Conservation (phyloP, 2,797 vertebrate genomes). For the Lacerta agilis region DNA sequence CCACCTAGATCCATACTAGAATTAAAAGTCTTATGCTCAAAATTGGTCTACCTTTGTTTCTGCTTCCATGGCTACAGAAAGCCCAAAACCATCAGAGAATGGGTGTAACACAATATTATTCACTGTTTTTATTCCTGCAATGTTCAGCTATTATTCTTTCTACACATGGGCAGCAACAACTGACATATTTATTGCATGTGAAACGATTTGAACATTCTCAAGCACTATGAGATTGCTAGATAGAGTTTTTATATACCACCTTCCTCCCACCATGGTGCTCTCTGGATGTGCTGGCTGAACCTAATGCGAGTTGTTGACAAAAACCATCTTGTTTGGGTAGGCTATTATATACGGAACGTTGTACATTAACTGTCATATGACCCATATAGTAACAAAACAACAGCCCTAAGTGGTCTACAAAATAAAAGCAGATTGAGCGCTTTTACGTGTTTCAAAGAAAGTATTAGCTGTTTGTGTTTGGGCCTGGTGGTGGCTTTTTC, state of each 20-base stretch:
- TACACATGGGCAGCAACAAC: neutral
- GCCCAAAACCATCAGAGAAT: neutral
- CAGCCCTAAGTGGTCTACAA: neutral
- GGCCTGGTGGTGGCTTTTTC: neutral
- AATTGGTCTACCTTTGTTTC: neutral
- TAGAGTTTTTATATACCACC: neutral
- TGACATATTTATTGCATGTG: neutral
- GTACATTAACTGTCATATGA: neutral
- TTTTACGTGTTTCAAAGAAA: neutral
- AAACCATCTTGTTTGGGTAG: no score
- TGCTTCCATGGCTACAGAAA: neutral
- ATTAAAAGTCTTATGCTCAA: neutral
- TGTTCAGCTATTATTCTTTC: neutral
- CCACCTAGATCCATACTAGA: neutral
- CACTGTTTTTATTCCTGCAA: neutral
- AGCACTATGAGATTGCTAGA: neutral
- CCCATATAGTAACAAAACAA: neutral
- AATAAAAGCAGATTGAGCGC: neutral
- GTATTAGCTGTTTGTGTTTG: neutral
- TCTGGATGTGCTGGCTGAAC: no score
- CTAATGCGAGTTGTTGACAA: no score
- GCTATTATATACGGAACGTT: neutral
- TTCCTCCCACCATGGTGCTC: no score
- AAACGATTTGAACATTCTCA: neutral
- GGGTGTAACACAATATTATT: neutral